These are phyloP conservation scores for Apis mellifera DNA, from an alignment of 1,140 invertebrate species.

Conservation along the genomic window Amel_HAv3.1 CM009935.2:13627001-13627500, in stretches of 20 bases:
- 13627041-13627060: slow-evolving; percentile 85
- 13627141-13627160: slow-evolving; percentile 69
- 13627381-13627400: not conserved
- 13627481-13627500: too few species aligned
- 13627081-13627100: slow-evolving; percentile 90
- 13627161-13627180: slow-evolving; percentile 45
- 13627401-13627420: not conserved
- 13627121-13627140: slow-evolving; percentile 73
- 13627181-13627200: not conserved
- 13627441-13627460: not conserved
- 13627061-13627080: slow-evolving; percentile 88
- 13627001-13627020: slow-evolving; percentile 49
- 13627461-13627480: not conserved
- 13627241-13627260: slow-evolving; percentile 30
- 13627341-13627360: not conserved
- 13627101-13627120: slow-evolving; percentile 86
- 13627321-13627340: slow-evolving; percentile 18
- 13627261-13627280: slow-evolving; percentile 29
- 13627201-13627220: not conserved
- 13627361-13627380: not conserved
- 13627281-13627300: slow-evolving; percentile 53
- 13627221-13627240: slow-evolving; percentile 16
- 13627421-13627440: not conserved
- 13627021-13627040: slow-evolving; percentile 76
- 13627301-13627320: slow-evolving; percentile 37